A percentile compares a stretch with the other conserved stretches of the same genome.
phyloP scores from a whole-genome alignment of 2,888 invertebrate species.

The Acrobasis repandana region DNA sequence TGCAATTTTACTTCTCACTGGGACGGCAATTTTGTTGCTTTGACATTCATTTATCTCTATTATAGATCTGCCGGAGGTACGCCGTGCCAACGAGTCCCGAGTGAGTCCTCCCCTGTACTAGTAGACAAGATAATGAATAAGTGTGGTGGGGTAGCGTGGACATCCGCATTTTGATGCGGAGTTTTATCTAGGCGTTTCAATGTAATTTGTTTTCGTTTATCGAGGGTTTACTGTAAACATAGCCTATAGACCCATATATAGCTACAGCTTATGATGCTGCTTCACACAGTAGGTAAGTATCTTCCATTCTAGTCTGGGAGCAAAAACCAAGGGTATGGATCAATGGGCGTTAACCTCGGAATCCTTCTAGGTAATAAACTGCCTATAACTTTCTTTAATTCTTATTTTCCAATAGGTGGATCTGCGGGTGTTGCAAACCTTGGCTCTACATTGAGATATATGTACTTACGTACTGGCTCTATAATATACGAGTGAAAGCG shows the following conservation, averaged over 20 bases:
- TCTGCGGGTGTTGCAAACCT: too few species aligned
- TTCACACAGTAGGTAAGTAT: not conserved
- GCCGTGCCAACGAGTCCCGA: conserved; percentile 53
- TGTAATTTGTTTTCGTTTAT: conserved; percentile 16
- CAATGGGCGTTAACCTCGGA: too few species aligned
- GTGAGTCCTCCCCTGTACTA: conserved; percentile 50
- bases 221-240: not conserved
- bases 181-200: conserved; percentile 12
- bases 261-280: too few species aligned
- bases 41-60: conserved; percentile 81
- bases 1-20: conserved; percentile 66
- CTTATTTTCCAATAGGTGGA: too few species aligned
- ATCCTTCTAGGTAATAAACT: too few species aligned
- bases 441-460: too few species aligned
- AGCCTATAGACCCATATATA: too few species aligned
- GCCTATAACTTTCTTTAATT: too few species aligned
- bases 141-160: conserved; percentile 27
- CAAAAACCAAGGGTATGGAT: too few species aligned
- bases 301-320: too few species aligned
- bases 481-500: too few species aligned
- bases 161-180: conserved; percentile 18
- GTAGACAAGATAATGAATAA: conserved; percentile 35
- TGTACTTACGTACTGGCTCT: too few species aligned
- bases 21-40: conserved; percentile 67
- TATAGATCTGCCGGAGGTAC: conserved; percentile 62